Evolutionary conservation across 2,797 vertebrate species (phyloP).

Genomic region (Agapornis canus): DNA sequence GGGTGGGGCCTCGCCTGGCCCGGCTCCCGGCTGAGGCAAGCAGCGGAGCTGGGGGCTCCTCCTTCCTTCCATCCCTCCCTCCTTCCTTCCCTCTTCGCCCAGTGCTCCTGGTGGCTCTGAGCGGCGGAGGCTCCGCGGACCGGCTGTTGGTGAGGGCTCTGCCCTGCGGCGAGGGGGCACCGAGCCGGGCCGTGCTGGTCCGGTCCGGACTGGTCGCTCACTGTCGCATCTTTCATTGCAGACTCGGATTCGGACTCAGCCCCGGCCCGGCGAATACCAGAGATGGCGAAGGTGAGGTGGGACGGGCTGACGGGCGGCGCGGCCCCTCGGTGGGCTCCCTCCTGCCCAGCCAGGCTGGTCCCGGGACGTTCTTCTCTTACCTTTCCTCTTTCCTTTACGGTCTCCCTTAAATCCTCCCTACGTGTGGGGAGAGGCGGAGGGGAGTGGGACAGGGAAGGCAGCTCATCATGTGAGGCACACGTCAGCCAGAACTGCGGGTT

Average conservation of each 20-base stretch:
- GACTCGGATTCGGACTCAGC: neutral
- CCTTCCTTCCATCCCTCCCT: neutral
- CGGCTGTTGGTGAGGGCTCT: neutral
- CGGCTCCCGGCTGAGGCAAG: slow-evolving; percentile 6
- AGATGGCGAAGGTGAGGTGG: slow-evolving; percentile 56
- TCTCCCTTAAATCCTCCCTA: neutral
- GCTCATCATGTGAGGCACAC: neutral
- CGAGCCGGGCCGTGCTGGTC: too few species aligned
- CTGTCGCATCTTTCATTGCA: neutral
- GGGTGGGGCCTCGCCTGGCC: slow-evolving; percentile 25
- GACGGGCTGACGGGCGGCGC: neutral
- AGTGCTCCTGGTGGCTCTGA: neutral
- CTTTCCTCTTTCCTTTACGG: neutral
- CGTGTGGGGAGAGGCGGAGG: neutral
- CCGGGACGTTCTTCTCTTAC: rapidly evolving
- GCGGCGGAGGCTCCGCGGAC: neutral
- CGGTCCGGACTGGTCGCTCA: neutral
- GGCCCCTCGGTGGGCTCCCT: neutral
- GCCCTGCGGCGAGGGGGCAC: neutral
- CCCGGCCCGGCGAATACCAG: neutral
- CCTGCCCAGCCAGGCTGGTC: neutral
- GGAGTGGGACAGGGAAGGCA: neutral
- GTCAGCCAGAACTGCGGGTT: neutral
- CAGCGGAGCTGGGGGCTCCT: neutral
- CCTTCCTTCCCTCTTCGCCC: neutral